Evolutionary conservation across 2,888 invertebrate species (phyloP), one percentile per base, ranked within the genome.

Genomic region (Cheilosia scutellata): DNA sequence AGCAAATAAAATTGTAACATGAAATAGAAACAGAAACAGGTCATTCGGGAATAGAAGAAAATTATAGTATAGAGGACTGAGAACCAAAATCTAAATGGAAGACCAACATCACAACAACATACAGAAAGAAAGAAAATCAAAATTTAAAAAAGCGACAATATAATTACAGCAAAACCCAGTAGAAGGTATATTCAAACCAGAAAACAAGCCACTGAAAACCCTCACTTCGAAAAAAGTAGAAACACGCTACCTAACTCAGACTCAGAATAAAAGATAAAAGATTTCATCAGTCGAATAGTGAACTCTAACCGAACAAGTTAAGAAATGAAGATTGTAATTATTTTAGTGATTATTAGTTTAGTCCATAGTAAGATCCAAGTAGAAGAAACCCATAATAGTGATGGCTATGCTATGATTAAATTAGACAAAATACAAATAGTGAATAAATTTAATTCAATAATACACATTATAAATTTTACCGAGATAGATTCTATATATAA

Each of bases 21-120:
- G 51, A 51, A 27, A 42, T 27, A n/a, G 65, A 65, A 65, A 60
- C n/a, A n/a, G 65, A 65, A 65, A 60, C 60, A 27, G 27, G 44
- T 11, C 60, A 44, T 44, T 60, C 44, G 4, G 25, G 44, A 5
- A 44, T 60, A 4, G 27, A 44, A 44, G 60, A 44, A 13, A n/a
- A n/a, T n/a, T n/a, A n/a, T n/a, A n/a, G n/a, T n/a, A n/a, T n/a
- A n/a, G n/a, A n/a, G n/a, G n/a, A n/a, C n/a, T n/a, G n/a, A n/a
- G n/a, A n/a, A n/a, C n/a, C n/a, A n/a, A n/a, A n/a, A n/a, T n/a
- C n/a, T n/a, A n/a, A n/a, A n/a, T n/a, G n/a, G 55, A 42, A 7
- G 16, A 66, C 5, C 66, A 66, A 66, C 66, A 55, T 11, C 13
- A 37, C n/a, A 66, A 29, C 25, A 66, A 66, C 16, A 55, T 66